Base-by-base conservation (phyloP, 2,888 invertebrate species). In the Emmelina monodactyla region DNA sequence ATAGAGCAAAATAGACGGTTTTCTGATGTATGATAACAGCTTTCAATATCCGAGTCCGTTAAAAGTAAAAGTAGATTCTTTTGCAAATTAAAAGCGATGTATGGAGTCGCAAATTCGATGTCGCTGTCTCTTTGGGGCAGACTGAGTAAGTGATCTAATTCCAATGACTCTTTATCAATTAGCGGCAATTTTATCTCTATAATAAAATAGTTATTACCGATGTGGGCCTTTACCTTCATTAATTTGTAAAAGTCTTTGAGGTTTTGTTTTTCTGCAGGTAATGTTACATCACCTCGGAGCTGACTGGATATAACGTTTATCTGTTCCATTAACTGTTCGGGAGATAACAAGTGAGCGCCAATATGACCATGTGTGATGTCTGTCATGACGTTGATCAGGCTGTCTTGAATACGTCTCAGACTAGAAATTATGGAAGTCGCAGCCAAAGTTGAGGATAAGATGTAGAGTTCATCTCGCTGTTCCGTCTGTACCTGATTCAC, bases 101-200 rank as follows among this genome's bases (percentile, higher is more conserved):
- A 29, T 29, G 29, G 29, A 29, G 12, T 12, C 12, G 6, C 6
- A 7, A 14, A 3, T 14, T 14, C 14, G 11, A 29, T 29, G 6
- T 11, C 12, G 13, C 13, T 13, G 7, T 29, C 13, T 7, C 13
- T 29, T 9, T 29, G 19, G n/a, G n/a, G 32, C 9, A 34, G 13
- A 28, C 29, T 33, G 32, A 33, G 13, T 2, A 14, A 14, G 11
- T 11, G 9, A 30, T 14, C 7, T 4, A 36, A 11, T 33, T 37
- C 33, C 11, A 12, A 37, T 16, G 29, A 9, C 5, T 39, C 36
- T 31, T 19, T 33, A 11, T 29, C 33, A 14, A 37, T 10, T 11
- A 40, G 19, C 16, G 35, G 35, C 19, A 40, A 31, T 14, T 32
- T 40, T 9, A 37, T 35, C 7, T 40, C 37, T 29, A 37, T 37